Evolutionary conservation across 2,888 invertebrate species (phyloP).

Genomic region (Drosophila meridiana): DNA sequence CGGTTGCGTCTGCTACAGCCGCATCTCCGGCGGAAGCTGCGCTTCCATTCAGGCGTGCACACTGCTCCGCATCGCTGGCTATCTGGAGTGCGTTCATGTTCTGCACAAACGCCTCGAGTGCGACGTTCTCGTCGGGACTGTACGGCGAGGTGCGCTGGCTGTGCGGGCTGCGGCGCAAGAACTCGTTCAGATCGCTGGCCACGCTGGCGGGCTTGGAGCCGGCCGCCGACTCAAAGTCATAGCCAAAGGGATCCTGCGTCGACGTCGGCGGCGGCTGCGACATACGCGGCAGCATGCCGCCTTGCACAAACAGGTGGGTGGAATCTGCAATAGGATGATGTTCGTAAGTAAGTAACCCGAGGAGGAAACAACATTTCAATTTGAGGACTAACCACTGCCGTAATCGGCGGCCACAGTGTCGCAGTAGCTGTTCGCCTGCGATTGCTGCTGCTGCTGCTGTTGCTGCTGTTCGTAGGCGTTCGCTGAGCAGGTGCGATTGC

Average conservation of each 20-base stretch:
- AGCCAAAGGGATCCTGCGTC: slow-evolving; percentile 94
- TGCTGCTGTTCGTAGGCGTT: slow-evolving; percentile 76
- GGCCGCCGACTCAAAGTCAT: slow-evolving; percentile 92
- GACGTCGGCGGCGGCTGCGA: slow-evolving; percentile 86
- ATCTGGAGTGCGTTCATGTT: slow-evolving; percentile 83
- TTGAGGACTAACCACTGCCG: slow-evolving; percentile 63
- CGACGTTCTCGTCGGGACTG: slow-evolving; percentile 78
- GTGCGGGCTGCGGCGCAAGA: slow-evolving; percentile 85
- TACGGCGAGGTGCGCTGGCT: slow-evolving; percentile 83
- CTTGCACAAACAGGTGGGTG: slow-evolving; percentile 91
- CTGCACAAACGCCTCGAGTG: slow-evolving; percentile 83
- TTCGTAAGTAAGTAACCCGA: background rate
- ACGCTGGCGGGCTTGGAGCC: slow-evolving; percentile 85
- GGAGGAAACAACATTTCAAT: background rate
- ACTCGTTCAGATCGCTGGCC: slow-evolving; percentile 91
- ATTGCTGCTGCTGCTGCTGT: slow-evolving; percentile 45
- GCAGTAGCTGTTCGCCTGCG: slow-evolving; percentile 69
- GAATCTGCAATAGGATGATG: slow-evolving; percentile 60
- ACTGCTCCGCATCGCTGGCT: slow-evolving; percentile 79
- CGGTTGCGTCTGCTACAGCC: slow-evolving; percentile 44
- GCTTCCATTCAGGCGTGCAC: slow-evolving; percentile 76
- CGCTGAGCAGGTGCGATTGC: slow-evolving; percentile 68
- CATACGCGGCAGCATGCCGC: slow-evolving; percentile 89
- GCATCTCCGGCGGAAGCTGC: slow-evolving; percentile 57
- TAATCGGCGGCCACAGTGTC: slow-evolving; percentile 77